Percentiles rank a stretch among this genome's conserved stretches.
phyloP scores from a whole-genome alignment of 1,140 invertebrate genomes.

The Drosophila nigrodunni region DNA sequence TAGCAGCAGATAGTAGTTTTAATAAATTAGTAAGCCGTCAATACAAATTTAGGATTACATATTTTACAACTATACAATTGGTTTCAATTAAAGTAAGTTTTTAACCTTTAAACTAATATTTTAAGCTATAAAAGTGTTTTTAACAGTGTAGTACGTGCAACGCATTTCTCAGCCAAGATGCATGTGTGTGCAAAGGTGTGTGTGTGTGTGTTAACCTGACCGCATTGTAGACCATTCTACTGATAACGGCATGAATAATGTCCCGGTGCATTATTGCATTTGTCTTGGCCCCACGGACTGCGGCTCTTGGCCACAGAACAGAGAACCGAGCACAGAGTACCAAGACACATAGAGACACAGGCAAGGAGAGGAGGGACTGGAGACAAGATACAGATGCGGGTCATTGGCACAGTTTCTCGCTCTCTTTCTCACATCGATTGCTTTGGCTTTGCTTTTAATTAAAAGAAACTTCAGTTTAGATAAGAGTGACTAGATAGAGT shows the following conservation, averaged over 20 bases:
- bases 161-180: constrained; percentile 43
- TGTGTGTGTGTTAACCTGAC: constrained; percentile 29
- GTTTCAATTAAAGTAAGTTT: too few species aligned
- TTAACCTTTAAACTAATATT: too few species aligned
- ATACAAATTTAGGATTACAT: too few species aligned
- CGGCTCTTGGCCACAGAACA: constrained; percentile 13
- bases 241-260: constrained; percentile 82
- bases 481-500: constrained; percentile 69
- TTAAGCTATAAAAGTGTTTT: too few species aligned
- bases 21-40: too few species aligned
- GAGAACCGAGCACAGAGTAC: neutral
- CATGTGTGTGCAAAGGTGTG: constrained; percentile 10
- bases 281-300: constrained; percentile 57
- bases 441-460: constrained; percentile 78
- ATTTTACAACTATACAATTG: too few species aligned
- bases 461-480: constrained; percentile 81
- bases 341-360: constrained; percentile 5
- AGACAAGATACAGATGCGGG: constrained; percentile 65
- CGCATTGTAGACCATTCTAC: constrained; percentile 55
- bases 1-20: too few species aligned
- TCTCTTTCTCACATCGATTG: constrained; percentile 30
- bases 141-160: constrained; percentile 17
- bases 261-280: constrained; percentile 81
- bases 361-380: constrained; percentile 20
- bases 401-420: constrained; percentile 67